phyloP scores from a whole-genome alignment of 2,888 invertebrate species.

The Trachelus stipa region DNA sequence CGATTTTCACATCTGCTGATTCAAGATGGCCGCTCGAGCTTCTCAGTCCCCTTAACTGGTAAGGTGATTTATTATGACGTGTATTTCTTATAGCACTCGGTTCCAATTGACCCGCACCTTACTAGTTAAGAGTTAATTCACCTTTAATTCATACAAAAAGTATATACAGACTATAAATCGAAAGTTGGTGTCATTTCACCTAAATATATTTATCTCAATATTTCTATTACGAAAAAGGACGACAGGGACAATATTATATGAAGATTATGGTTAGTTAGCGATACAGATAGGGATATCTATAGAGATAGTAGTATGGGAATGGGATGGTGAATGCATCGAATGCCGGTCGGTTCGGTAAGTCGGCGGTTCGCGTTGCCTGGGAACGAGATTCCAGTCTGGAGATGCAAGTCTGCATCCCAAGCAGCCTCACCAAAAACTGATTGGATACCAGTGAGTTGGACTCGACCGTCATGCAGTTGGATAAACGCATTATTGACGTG shows the following conservation, averaged over 20 bases:
- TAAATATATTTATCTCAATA: neutral
- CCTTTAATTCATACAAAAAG: neutral
- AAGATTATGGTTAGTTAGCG: neutral
- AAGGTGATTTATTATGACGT: neutral
- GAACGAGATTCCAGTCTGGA: constrained; percentile 38
- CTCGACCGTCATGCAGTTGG: neutral
- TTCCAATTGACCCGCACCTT: neutral
- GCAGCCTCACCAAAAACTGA: constrained; percentile 40
- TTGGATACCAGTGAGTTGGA: constrained; percentile 20
- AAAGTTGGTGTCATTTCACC: neutral
- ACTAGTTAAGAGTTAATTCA: neutral
- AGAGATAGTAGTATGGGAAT: neutral
- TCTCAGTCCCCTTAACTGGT: neutral
- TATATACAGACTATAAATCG: neutral
- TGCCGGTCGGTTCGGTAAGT: neutral
- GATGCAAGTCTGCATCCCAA: constrained; percentile 41
- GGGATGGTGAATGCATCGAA: neutral
- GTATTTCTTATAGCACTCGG: neutral
- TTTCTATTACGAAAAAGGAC: neutral
- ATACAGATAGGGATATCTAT: neutral
- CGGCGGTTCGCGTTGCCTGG: constrained; percentile 32
- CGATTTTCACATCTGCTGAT: neutral
- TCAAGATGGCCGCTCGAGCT: neutral
- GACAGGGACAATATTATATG: neutral
- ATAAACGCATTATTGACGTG: neutral